These are phyloP conservation scores for Dermolepida albohirtum DNA, from an alignment of 2,888 invertebrate species.

Conservation along the genomic window DNA sequence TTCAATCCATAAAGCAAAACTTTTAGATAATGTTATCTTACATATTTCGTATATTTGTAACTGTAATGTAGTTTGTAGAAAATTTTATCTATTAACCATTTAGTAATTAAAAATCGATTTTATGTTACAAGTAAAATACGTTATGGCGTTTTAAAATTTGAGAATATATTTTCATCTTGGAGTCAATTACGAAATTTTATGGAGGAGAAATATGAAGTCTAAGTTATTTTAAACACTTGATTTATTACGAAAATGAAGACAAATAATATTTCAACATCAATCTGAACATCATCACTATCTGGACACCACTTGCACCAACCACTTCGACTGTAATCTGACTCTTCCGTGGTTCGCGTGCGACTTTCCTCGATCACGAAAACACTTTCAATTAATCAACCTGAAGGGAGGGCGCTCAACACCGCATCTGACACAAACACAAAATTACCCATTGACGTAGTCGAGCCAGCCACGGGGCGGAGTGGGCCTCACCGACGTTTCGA, in stretches of 20 bases:
- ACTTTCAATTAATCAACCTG: conserved; percentile 50
- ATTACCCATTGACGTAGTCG: conserved; percentile 23
- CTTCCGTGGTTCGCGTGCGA: conserved; percentile 41
- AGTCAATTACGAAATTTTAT: too few relatives aligned
- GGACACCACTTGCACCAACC: conserved; percentile 55
- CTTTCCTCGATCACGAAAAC: conserved; percentile 46
- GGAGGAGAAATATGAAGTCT: too few relatives aligned
- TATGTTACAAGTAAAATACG: too few relatives aligned
- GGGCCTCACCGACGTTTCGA: conserved; percentile 8
- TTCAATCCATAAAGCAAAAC: too few relatives aligned
- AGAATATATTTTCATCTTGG: too few relatives aligned
- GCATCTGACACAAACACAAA: conserved; percentile 18
- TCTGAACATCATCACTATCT: conserved; percentile 8
- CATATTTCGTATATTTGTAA: too few relatives aligned
- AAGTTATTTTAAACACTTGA: neutral
- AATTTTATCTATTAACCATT: too few relatives aligned
- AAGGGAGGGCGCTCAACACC: conserved; percentile 5
- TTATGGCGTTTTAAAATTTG: too few relatives aligned
- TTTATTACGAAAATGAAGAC: conserved; percentile 37
- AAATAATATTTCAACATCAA: conserved; percentile 32
- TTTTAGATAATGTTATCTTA: too few relatives aligned
- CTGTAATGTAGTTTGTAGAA: too few relatives aligned
- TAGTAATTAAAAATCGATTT: too few relatives aligned
- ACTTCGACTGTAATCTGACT: conserved; percentile 54
- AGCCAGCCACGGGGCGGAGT: neutral